phyloP scores from a whole-genome alignment of 2,113 vertebrate genomes.

The Mesembrinibis cayennensis region DNA sequence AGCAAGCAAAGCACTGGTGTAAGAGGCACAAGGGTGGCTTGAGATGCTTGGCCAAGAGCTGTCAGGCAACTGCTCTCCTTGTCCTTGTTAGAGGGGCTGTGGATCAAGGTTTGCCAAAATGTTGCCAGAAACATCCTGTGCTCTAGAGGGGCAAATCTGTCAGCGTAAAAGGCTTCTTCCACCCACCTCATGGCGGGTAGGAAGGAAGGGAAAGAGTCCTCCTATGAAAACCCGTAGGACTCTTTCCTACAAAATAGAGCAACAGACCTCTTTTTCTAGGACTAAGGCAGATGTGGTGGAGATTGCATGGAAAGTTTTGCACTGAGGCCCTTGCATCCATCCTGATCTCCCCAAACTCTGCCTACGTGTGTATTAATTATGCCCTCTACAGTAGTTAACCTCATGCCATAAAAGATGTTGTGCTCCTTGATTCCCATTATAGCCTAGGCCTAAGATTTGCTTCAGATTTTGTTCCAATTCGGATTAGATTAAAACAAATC shows the following conservation, averaged over 20 bases:
- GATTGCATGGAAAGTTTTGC: not conserved
- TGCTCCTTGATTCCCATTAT: not conserved
- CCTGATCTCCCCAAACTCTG: not conserved
- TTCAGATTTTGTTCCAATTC: not conserved
- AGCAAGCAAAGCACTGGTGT: not conserved
- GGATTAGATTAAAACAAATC: not conserved
- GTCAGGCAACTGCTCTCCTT: not conserved
- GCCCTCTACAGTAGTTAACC: not conserved
- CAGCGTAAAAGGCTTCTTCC: not conserved
- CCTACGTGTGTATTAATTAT: not conserved
- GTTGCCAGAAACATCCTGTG: not conserved
- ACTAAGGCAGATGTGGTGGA: not conserved
- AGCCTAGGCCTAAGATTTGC: not conserved
- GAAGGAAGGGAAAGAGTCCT: not conserved
- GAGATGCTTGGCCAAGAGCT: not conserved
- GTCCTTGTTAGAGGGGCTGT: not conserved
- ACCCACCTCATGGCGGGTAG: not conserved
- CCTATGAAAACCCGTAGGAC: not conserved
- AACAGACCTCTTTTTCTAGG: not conserved
- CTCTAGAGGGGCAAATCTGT: not conserved
- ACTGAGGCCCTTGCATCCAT: too few species aligned
- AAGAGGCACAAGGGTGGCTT: not conserved
- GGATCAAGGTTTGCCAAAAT: not conserved
- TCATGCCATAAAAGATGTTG: not conserved
- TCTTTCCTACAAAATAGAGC: not conserved